A percentile compares a stretch with the other conserved stretches of the same genome.
Evolutionary conservation across 2,113 vertebrate species (phyloP).

Genomic region (Isichthys henryi): DNA sequence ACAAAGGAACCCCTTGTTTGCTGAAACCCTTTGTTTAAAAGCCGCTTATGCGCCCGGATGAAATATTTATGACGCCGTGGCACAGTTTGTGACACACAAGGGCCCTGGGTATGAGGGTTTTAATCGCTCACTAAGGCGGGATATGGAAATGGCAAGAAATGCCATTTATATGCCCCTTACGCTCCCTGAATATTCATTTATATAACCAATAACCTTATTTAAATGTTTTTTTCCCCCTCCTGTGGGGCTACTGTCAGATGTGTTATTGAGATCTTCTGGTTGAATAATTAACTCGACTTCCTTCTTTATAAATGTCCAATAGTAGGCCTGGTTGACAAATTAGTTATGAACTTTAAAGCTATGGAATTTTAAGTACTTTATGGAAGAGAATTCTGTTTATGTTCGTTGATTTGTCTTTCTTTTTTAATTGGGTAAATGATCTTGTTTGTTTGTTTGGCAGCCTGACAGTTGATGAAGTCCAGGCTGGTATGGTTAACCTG

Average conservation of each 20-base stretch:
- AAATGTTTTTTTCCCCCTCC: background rate
- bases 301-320: background rate
- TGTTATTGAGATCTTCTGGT: constrained; percentile 2
- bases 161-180: background rate
- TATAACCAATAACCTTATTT: constrained; percentile 7
- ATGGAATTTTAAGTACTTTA: background rate
- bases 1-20: background rate
- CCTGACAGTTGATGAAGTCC: constrained; percentile 50
- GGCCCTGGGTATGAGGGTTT: background rate
- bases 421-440: background rate
- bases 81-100: constrained; percentile 17
- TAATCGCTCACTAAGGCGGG: background rate
- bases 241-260: background rate
- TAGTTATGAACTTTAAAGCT: background rate
- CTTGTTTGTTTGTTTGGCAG: constrained; percentile 22
- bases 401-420: background rate
- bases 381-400: background rate
- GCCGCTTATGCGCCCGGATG: constrained; percentile 1
- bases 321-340: background rate
- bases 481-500: constrained; percentile 39
- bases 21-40: background rate
- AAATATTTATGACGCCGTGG: constrained; percentile 9
- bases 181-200: constrained; percentile 14
- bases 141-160: constrained; percentile 4
- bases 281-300: background rate